A percentile compares a stretch with the other conserved stretches of the same genome.
These are phyloP conservation scores for Nipponia nippon DNA, from an alignment of 2,113 vertebrate species.

Conservation along the genomic window DNA sequence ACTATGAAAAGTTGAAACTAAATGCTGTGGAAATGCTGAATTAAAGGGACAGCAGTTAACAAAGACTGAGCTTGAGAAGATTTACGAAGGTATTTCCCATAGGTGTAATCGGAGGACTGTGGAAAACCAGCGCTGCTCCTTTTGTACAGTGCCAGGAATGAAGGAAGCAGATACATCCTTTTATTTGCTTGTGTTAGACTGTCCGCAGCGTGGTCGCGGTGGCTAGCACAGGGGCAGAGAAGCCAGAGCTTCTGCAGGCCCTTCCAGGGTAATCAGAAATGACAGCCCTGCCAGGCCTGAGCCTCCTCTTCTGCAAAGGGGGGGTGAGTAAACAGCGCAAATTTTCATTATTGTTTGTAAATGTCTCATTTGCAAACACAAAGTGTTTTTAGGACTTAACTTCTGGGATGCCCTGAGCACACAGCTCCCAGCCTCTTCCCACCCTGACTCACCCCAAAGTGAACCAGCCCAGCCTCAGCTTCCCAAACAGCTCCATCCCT, in stretches of 20 bases:
- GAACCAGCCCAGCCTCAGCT: neutral
- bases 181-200: neutral
- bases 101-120: accelerated
- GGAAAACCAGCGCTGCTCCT: neutral
- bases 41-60: neutral
- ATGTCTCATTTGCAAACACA: neutral
- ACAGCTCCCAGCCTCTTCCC: neutral
- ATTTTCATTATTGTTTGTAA: neutral
- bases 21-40: neutral
- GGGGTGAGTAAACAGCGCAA: neutral
- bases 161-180: neutral
- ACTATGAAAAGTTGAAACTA: neutral
- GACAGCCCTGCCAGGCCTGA: neutral
- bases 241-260: neutral
- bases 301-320: neutral
- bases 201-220: accelerated
- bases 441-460: neutral
- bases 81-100: neutral
- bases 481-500: neutral
- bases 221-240: neutral
- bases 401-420: neutral
- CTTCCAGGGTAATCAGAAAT: neutral
- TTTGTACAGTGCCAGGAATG: neutral
- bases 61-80: neutral
- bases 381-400: neutral